These are phyloP conservation scores for Ruditapes philippinarum DNA, from an alignment of 1,140 invertebrate species.

Conservation along the genomic window DNA sequence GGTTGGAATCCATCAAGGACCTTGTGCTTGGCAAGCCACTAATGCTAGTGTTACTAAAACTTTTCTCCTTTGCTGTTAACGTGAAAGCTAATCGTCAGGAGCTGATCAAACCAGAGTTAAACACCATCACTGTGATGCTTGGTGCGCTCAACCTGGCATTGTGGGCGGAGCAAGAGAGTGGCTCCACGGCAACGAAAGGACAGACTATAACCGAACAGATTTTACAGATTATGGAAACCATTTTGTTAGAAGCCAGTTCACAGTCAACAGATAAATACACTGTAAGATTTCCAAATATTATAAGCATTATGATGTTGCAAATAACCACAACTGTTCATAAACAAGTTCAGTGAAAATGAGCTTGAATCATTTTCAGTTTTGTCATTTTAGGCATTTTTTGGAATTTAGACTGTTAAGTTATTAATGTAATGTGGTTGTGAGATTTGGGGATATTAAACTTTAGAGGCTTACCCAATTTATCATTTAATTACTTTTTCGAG, in stretches of 20 bases:
- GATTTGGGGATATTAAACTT: too few species aligned
- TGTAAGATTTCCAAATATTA: conserved; percentile 74
- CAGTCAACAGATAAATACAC: conserved; percentile 89
- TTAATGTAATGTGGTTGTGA: too few species aligned
- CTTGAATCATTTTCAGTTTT: too few species aligned
- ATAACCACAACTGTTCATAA: too few species aligned
- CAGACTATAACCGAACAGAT: conserved; percentile 93
- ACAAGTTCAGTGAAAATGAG: too few species aligned
- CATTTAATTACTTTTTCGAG: too few species aligned
- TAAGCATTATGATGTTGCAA: too few species aligned
- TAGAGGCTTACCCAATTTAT: too few species aligned
- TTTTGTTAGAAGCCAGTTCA: conserved; percentile 93
- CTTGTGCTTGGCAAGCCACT: conserved; percentile 92
- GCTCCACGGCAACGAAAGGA: conserved; percentile 86
- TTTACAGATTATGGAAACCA: conserved; percentile 94
- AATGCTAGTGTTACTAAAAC: conserved; percentile 94
- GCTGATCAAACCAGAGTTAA: conserved; percentile 86
- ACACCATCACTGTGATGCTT: conserved; percentile 87
- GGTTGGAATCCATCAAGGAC: conserved; percentile 91
- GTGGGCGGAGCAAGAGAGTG: conserved; percentile 85
- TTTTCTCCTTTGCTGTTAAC: conserved; percentile 94
- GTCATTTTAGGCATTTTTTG: too few species aligned
- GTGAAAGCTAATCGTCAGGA: conserved; percentile 87
- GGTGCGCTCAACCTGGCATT: conserved; percentile 86
- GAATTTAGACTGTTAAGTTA: too few species aligned